phyloP scores from a whole-genome alignment of 2,113 vertebrate species.

The Mobula birostris region DNA sequence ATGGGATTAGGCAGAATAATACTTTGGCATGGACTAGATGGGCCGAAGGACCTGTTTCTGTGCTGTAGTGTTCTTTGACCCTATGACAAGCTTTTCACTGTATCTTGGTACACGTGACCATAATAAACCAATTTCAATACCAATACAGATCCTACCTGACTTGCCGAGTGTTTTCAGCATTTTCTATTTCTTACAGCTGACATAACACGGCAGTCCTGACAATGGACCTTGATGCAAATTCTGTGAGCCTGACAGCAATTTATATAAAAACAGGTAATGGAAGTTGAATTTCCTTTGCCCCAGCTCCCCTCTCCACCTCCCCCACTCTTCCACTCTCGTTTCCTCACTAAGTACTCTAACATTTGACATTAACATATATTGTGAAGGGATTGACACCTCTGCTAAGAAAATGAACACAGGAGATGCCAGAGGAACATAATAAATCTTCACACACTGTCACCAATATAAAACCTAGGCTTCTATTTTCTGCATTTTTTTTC shows the following conservation, averaged over 20 bases:
- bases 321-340: not conserved
- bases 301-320: not conserved
- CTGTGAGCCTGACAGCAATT: not conserved
- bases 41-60: too few species aligned
- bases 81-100: too few species aligned
- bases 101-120: too few species aligned
- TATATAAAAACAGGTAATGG: not conserved
- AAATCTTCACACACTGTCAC: constrained; percentile 21
- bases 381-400: constrained; percentile 23
- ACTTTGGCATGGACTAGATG: too few species aligned
- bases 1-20: too few species aligned
- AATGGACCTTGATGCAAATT: not conserved
- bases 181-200: too few species aligned
- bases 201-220: not conserved
- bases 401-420: not conserved
- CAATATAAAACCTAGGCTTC: not conserved
- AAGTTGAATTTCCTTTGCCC: not conserved
- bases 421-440: constrained; percentile 16
- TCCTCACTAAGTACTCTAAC: not conserved
- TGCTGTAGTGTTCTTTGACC: too few species aligned
- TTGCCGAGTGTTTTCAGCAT: too few species aligned
- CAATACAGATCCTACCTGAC: too few species aligned
- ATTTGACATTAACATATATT: constrained; percentile 13
- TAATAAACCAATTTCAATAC: too few species aligned
- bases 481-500: not conserved